Conservation (phyloP, 2,888 invertebrate species). For the Antheraea yamamai region DNA sequence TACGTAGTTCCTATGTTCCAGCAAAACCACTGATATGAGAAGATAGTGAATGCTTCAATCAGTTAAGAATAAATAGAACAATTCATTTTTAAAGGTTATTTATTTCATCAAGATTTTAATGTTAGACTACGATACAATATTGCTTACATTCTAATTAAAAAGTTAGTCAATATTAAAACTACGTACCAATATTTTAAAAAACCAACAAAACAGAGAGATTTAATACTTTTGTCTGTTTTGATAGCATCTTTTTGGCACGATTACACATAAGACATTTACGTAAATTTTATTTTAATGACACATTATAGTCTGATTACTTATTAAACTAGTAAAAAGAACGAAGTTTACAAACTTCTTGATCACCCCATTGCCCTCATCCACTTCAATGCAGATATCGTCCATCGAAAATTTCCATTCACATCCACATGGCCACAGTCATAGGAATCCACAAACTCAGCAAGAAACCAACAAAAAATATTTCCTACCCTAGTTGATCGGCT, state of each 20-base stretch:
- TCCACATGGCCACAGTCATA: too few relatives aligned
- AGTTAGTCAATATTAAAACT: conserved; percentile 13
- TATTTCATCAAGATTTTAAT: conserved; percentile 6
- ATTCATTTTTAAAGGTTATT: conserved; percentile 16
- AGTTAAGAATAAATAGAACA: not conserved
- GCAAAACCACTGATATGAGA: too few relatives aligned
- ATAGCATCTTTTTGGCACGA: conserved; percentile 7
- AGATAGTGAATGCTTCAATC: not conserved
- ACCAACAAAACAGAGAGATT: not conserved
- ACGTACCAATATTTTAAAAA: not conserved
- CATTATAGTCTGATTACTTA: not conserved
- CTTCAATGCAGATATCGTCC: too few relatives aligned
- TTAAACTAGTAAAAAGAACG: not conserved
- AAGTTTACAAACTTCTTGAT: too few relatives aligned
- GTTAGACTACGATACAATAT: conserved; percentile 7
- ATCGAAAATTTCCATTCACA: too few relatives aligned
- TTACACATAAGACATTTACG: conserved; percentile 4
- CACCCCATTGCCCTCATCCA: not conserved
- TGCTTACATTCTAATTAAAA: conserved; percentile 9
- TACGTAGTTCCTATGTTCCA: too few relatives aligned
- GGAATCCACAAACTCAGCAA: too few relatives aligned
- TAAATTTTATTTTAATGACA: conserved; percentile 1
- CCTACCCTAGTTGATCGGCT: too few relatives aligned
- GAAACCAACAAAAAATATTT: too few relatives aligned
- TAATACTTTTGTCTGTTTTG: not conserved